Evolutionary conservation across 2,113 vertebrate genomes (phyloP).

Genomic region (Myotis davidii): DNA sequence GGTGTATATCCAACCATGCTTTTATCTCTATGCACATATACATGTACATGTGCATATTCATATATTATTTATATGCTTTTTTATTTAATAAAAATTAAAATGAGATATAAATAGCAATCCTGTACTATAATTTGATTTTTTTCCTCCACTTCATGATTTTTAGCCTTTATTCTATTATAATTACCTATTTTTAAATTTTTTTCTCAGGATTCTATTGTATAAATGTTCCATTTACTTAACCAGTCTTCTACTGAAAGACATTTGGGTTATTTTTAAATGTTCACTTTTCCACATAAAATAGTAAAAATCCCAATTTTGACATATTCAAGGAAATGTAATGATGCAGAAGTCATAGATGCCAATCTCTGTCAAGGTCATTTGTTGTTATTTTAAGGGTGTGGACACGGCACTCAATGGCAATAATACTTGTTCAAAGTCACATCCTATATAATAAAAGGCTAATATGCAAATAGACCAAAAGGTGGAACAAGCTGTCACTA

Average conservation of each 20-base stretch:
- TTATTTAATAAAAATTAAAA: conserved; percentile 37
- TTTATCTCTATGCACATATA: background rate
- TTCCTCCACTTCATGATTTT: background rate
- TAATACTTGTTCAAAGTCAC: background rate
- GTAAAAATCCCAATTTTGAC: background rate
- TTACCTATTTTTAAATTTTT: conserved; percentile 5
- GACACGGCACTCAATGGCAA: background rate
- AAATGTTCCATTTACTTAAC: background rate
- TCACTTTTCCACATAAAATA: background rate
- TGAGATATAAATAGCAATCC: conserved; percentile 4
- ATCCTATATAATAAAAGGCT: too few relatives aligned
- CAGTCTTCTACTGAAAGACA: background rate
- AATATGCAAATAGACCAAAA: too few relatives aligned
- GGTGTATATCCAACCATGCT: background rate
- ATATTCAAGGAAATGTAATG: background rate
- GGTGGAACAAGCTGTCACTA: too few relatives aligned
- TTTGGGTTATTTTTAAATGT: background rate
- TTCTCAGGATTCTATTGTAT: background rate
- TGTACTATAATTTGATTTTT: background rate
- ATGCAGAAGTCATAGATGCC: background rate
- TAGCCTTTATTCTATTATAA: background rate
- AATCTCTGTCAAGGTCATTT: background rate
- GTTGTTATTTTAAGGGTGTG: background rate
- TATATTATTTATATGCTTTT: background rate
- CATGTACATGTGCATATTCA: background rate